Conservation (phyloP, 2,888 invertebrate species). For the Cyaniris semiargus region DNA sequence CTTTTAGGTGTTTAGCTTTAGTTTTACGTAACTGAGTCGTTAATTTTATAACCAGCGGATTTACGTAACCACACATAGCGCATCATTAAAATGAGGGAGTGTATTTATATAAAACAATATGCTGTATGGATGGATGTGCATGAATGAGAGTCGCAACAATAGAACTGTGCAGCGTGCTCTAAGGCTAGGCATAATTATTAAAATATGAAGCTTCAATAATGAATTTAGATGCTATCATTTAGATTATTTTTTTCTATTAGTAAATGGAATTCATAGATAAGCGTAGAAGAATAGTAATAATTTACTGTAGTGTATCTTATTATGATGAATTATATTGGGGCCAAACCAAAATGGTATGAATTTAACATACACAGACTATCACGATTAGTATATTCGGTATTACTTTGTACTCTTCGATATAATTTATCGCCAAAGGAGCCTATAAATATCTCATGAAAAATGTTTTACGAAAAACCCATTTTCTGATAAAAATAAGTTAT, state of each 20-base stretch:
- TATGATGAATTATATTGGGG: too few species aligned
- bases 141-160: slow-evolving; percentile 15
- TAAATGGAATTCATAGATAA: neutral
- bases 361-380: too few species aligned
- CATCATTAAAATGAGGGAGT: slow-evolving; percentile 25
- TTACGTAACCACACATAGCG: neutral
- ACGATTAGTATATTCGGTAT: too few species aligned
- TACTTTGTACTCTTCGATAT: too few species aligned
- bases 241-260: neutral
- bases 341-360: too few species aligned
- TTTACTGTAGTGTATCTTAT: neutral
- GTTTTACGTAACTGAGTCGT: slow-evolving; percentile 12
- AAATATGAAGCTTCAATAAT: neutral
- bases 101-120: slow-evolving; percentile 17
- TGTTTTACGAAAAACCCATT: neutral
- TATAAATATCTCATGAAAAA: neutral
- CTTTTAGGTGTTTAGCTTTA: slow-evolving; percentile 9
- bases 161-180: slow-evolving; percentile 2
- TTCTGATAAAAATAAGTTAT: neutral
- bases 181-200: slow-evolving; percentile 2
- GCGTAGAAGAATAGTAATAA: neutral
- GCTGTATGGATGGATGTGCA: slow-evolving; percentile 16
- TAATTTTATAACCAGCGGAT: neutral
- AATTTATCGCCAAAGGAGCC: too few species aligned
- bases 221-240: neutral